Conservation (phyloP, 2,797 vertebrate species). For the Cyprinella venusta region DNA sequence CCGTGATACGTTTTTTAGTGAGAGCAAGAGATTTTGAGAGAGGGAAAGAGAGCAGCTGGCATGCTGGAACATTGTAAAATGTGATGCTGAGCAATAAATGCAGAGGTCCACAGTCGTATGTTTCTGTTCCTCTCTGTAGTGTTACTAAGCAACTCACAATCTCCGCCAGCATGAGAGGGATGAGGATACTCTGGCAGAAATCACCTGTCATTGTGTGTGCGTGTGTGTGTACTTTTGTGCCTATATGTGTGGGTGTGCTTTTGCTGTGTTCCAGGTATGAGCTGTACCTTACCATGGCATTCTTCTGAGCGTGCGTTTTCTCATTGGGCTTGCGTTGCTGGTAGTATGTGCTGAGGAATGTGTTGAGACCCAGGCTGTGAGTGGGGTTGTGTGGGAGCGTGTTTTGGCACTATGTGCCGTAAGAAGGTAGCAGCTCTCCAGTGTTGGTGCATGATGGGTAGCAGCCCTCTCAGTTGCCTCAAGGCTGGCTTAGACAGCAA, state of each 20-base stretch:
- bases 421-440: conserved; percentile 45
- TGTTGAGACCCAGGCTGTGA: conserved; percentile 31
- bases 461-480: conserved; percentile 74
- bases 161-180: conserved; percentile 17
- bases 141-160: conserved; percentile 63
- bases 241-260: conserved; percentile 36
- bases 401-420: conserved; percentile 66
- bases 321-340: conserved; percentile 47
- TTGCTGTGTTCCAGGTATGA: conserved; percentile 15
- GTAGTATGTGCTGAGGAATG: conserved; percentile 35
- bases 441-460: conserved; percentile 64
- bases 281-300: conserved; percentile 37
- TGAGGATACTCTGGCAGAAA: conserved; percentile 29
- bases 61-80: conserved; percentile 61
- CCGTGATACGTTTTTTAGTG: conserved; percentile 19
- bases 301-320: conserved; percentile 43
- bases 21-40: conserved; percentile 21
- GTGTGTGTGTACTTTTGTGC: conserved; percentile 11
- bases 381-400: conserved; percentile 34
- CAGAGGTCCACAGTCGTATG: conserved; percentile 52
- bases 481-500: conserved; percentile 77
- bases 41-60: conserved; percentile 47
- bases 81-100: conserved; percentile 64
- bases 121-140: conserved; percentile 56
- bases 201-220: conserved; percentile 35